These are phyloP conservation scores for Aptenodytes patagonicus DNA, from an alignment of 2,113 vertebrate genomes.

Conservation along the genomic window DNA sequence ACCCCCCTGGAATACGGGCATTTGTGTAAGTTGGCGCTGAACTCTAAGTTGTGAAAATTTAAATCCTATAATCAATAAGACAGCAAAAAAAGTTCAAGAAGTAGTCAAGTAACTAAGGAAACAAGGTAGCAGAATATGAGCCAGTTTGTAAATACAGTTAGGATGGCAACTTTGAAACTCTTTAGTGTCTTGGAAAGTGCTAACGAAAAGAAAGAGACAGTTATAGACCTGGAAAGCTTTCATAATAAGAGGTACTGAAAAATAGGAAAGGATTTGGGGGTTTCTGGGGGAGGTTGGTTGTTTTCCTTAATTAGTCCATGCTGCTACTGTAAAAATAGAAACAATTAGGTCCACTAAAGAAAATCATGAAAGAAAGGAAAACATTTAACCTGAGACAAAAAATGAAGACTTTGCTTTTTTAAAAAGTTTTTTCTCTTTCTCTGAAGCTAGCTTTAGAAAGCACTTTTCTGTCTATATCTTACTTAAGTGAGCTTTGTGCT, in stretches of 20 bases:
- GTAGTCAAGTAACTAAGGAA: not conserved
- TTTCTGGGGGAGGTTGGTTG: not conserved
- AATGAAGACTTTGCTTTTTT: rapidly evolving
- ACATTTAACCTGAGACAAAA: not conserved
- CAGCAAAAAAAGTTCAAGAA: not conserved
- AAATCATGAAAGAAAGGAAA: not conserved
- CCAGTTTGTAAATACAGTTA: not conserved
- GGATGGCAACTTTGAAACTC: not conserved
- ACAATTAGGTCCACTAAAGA: not conserved
- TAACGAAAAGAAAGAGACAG: not conserved
- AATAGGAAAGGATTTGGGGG: not conserved
- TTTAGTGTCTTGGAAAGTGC: not conserved
- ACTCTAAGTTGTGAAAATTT: not conserved
- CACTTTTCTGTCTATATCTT: not conserved
- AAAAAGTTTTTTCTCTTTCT: not conserved
- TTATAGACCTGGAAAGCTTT: not conserved
- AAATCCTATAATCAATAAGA: not conserved
- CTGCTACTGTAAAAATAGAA: not conserved
- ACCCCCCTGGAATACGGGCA: not conserved
- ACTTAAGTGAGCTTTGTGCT: not conserved
- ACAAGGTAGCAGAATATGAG: not conserved
- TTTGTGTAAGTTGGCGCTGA: not conserved
- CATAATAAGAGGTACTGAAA: not conserved
- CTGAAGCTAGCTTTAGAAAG: not conserved
- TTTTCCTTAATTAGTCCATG: not conserved